Base-by-base conservation (phyloP, 2,113 vertebrate species). In the Syngnathus scovelli region DNA sequence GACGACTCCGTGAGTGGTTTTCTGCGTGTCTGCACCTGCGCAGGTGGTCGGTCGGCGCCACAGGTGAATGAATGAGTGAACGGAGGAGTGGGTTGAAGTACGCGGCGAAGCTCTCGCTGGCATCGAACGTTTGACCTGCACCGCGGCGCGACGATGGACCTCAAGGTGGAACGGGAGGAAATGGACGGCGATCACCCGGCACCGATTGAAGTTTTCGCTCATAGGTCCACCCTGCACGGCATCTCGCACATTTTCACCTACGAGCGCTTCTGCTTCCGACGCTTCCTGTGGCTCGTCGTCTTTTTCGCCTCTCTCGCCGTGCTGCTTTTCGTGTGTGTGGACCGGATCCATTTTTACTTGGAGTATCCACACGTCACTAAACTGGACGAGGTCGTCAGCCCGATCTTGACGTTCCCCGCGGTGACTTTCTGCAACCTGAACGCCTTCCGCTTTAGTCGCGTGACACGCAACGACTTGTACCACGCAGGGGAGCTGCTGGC, bases 341-440 rank as follows among this genome's bases (percentile, higher is more conserved):
- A 99, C 78, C 91, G 96, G 27, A 93, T 99, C 84, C 93, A 95
- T 88, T 95, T 96, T 85, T 99, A 99, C 73, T 91, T 99, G 83
- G 92, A 94, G 85, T 99, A 98, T 83, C 97, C 95, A 33, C 95
- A 98, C 38, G 95, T 98, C 89, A 99, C 97, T 87, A 98, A 95
- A 80, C 92, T 98, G 72, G 97, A 99, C 1, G 96, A 98, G 89
- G 92, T 98, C 89, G 84, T 93, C 0, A 87, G 95, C 82, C 92
- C 91, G 66, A 86, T 88, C 70, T 94, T 98, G 91, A 92, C 92
- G 73, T 99, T 98, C 80, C 97, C 97, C 0, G 94, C 95, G 0
- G 89, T 99, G 89, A 99, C 97, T 66, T 92, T 99, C 79, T 99
- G 96, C 91, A 99, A 98, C 89, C 95, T 99, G 85, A 99, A 99